Evolutionary conservation across 2,888 invertebrate species (phyloP), one percentile per base, ranked within the genome.

Genomic region (Herminia tarsipennalis): DNA sequence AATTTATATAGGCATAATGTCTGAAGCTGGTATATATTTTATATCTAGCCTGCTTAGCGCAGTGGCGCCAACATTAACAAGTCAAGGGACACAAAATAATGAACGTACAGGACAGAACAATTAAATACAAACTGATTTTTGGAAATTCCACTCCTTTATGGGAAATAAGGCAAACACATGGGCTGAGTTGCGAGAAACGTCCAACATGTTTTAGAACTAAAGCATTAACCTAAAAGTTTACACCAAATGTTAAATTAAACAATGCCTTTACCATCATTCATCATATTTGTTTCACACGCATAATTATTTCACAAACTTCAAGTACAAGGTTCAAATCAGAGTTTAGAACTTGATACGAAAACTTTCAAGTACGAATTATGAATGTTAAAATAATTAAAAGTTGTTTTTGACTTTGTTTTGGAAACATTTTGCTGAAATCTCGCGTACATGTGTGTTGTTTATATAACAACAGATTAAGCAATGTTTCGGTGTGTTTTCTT

Each of bases 341-440:
- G 37, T 44, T 55, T 13, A 48, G 34, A 64, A 56, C 38, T 49
- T 47, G 46, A 35, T 52, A 35, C 21, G 16, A 12, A 8, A 60
- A 63, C 48, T 55, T 43, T 22, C 18, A 27, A 13, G 25, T 27
- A 49, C 52, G 41, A 52, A 54, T 62, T 50, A 56, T 54, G 35
- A 39, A 45, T 41, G 34, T 45, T 42, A 18, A 53, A 65, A 66
- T 62, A 62, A 62, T 62, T 61, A 61, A 43, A 62, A 66, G 47
- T 66, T 65, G 6, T 13, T 10, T 3, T 4, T 18, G 33, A 57
- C 18, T 54, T 44, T 38, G 47, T 62, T 53, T 30, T n/a, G 10
- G 22, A 24, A 62, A 54, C 48, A 53, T 56, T 62, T 22, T 36
- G 42, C 24, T 46, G 13, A 12, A 14, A 10, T 36, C 14, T 6